These are phyloP conservation scores for Brachyptera putata DNA, from an alignment of 2,888 invertebrate species.

Conservation along the genomic window DNA sequence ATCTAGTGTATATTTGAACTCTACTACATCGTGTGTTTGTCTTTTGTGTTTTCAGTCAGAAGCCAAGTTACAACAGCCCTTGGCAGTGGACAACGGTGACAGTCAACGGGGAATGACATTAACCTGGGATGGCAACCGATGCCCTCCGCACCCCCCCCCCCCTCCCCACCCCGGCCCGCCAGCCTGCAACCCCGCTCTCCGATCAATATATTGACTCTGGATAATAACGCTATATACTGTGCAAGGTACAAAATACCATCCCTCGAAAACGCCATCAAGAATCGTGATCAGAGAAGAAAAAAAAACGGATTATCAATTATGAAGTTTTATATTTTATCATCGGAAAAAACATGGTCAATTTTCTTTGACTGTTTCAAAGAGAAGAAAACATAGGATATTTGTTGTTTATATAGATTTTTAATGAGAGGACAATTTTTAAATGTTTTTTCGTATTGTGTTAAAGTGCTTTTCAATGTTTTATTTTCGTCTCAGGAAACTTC, in stretches of 20 bases:
- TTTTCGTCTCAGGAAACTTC: conserved; percentile 27
- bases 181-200: neutral
- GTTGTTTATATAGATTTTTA: no score
- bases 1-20: no score
- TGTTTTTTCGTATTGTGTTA: no score
- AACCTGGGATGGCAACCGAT: neutral
- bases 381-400: no score
- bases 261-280: neutral
- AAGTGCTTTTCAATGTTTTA: no score
- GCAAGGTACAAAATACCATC: conserved; percentile 4
- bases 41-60: conserved; percentile 30
- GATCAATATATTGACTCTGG: neutral
- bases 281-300: neutral
- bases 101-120: conserved; percentile 31
- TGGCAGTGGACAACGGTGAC: conserved; percentile 35
- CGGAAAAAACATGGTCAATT: no score
- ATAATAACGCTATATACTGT: no score
- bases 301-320: no score
- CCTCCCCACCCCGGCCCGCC: neutral
- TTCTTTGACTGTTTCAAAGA: no score
- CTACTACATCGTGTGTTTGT: neutral
- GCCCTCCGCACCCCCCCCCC: neutral
- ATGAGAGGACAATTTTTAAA: no score
- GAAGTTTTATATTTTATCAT: no score
- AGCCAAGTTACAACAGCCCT: conserved; percentile 33